Evolutionary conservation across 2,888 invertebrate genomes (phyloP), one percentile per base, ranked within the genome.

Genomic region (Melolontha melolontha): DNA sequence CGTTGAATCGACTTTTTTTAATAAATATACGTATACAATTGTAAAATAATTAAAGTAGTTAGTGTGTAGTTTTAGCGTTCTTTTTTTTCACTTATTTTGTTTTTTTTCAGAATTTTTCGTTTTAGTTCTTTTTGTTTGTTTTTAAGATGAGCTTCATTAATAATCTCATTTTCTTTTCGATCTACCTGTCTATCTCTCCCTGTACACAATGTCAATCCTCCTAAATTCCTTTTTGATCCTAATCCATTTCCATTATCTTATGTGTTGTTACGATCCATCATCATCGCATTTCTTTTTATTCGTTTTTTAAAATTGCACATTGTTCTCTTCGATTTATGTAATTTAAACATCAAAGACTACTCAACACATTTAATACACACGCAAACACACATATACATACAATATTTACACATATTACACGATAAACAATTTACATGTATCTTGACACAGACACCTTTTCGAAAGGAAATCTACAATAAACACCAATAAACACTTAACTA

Each of bases 1-100:
- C 79, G 80, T 78, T 76, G 77, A 80, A 74, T 74, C 80, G 79
- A 79, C 80, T 78, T 81, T 81, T 81, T 79, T 79, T 76, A 68
- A 64, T 67, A 76, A 34, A 75, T 73, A 74, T 73, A 74, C 79
- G 78, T 82, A 82, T 82, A 82, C 82, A 82, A 79, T 78, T 82
- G 82, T 83, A 83, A 83, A 81, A 81, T 80, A 80, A 77, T 69
- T 72, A 72, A 70, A 78, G 34, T 34, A 34, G 75, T 79, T 81
- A 81, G 79, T 71, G 76, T 72, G 75, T 82, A 82, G 80, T 79
- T 77, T 75, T 76, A 76, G 75, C 73, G 73, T 76, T 77, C 78
- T 77, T 76, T 75, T 76, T 75, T 71, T 73, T 70, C 34, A 34
- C 34, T 34, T 10, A 34, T 34, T 34, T 34, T 34, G 34, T 34